Evolutionary conservation across 2,113 vertebrate species (phyloP).

Genomic region (Cricetomys ansorgei): DNA sequence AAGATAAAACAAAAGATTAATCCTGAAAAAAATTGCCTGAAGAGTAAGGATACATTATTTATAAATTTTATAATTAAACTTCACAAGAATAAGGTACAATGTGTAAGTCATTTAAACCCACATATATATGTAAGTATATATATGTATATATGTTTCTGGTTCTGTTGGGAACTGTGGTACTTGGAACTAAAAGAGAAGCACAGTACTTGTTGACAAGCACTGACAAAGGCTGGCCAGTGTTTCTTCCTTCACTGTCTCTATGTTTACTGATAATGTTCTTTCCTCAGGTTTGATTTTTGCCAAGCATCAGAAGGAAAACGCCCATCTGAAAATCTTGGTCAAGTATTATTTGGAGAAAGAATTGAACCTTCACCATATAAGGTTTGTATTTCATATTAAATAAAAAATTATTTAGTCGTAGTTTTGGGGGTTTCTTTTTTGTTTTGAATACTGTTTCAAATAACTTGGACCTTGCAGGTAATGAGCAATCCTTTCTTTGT

Average conservation of each 20-base stretch:
- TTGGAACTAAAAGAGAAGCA: background rate
- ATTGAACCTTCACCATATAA: slow-evolving; percentile 98
- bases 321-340: slow-evolving; percentile 98
- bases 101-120: background rate
- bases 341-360: slow-evolving; percentile 98
- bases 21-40: slow-evolving; percentile 15
- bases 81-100: slow-evolving; percentile 17
- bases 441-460: slow-evolving; percentile 1
- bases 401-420: slow-evolving; percentile 3
- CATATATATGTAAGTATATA: background rate
- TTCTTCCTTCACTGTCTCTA: slow-evolving; percentile 13
- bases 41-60: background rate
- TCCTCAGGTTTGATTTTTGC: slow-evolving; percentile 97
- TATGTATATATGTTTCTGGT: slow-evolving; percentile 52
- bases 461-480: background rate
- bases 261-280: slow-evolving; percentile 66
- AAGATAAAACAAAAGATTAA: slow-evolving; percentile 26
- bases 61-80: slow-evolving; percentile 33
- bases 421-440: background rate
- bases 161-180: background rate
- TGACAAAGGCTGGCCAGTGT: background rate
- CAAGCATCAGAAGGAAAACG: slow-evolving; percentile 92
- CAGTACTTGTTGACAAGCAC: background rate
- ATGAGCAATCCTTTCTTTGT: slow-evolving; percentile 29
- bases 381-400: slow-evolving; percentile 86